Evolutionary conservation across 2,113 vertebrate species (phyloP).

Genomic region (Vulpes ferrilata): DNA sequence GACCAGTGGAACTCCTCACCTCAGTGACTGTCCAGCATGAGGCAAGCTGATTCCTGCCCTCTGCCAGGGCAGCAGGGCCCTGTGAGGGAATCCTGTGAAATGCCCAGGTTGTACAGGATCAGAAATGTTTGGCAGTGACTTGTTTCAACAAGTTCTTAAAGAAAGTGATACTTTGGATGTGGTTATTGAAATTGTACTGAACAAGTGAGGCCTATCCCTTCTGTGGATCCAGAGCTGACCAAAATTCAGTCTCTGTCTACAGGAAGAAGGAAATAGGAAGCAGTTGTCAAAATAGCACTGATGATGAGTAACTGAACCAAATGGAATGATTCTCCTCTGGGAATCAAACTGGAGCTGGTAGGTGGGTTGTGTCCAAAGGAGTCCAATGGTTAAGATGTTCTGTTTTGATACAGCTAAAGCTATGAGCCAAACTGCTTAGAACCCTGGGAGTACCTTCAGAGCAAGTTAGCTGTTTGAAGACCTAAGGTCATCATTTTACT

Average conservation of each 20-base stretch:
- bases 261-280: conserved; percentile 40
- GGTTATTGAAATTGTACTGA: not conserved
- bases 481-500: not conserved
- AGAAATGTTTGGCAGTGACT: not conserved
- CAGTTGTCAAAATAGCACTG: conserved; percentile 41
- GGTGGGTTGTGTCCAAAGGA: not conserved
- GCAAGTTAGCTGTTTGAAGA: not conserved
- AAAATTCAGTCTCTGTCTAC: not conserved
- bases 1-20: not conserved
- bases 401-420: not conserved
- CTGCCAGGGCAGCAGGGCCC: not conserved
- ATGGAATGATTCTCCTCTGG: not conserved
- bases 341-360: not conserved
- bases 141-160: conserved; percentile 37
- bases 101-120: not conserved
- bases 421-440: not conserved
- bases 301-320: not conserved
- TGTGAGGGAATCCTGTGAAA: not conserved
- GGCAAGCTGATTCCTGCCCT: not conserved
- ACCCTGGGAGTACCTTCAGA: not conserved
- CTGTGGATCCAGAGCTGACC: not conserved
- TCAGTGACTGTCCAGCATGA: not conserved
- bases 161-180: not conserved
- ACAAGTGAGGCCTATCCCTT: not conserved
- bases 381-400: not conserved